Percentiles rank a stretch among this genome's conserved stretches.
These are phyloP conservation scores for Leucophenga varia DNA, from an alignment of 1,140 invertebrate species.

Conservation along the genomic window DNA sequence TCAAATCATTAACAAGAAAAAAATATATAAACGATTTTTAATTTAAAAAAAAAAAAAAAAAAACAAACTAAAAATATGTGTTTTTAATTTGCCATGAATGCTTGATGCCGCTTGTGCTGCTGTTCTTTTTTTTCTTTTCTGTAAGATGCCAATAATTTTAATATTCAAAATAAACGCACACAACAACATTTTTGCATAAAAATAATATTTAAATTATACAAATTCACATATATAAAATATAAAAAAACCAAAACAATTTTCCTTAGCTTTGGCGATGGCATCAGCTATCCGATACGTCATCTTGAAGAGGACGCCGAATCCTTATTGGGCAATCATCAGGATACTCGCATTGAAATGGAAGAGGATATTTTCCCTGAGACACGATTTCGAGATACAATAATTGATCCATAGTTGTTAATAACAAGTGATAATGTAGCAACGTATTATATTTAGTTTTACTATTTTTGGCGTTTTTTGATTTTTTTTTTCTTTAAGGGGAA, in stretches of 20 bases:
- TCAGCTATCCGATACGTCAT: slow-evolving; percentile 78
- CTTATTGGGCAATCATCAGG: slow-evolving; percentile 63
- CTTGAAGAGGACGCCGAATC: slow-evolving; percentile 81
- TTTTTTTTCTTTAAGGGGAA: no score
- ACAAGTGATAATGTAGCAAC: slow-evolving; percentile 49
- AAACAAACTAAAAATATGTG: slow-evolving; percentile 18
- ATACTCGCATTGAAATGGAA: slow-evolving; percentile 60
- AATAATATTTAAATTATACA: no score
- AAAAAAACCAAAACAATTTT: slow-evolving; percentile 25
- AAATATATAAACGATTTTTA: background rate
- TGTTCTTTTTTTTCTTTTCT: no score
- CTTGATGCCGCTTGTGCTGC: no score
- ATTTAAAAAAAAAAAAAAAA: background rate
- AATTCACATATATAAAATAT: background rate
- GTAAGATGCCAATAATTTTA: no score
- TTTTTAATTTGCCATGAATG: slow-evolving; percentile 51
- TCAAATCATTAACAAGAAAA: no score
- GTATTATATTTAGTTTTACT: slow-evolving; percentile 50
- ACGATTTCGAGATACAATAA: slow-evolving; percentile 41
- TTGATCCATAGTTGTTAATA: slow-evolving; percentile 55
- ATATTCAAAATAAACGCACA: no score
- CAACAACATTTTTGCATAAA: no score
- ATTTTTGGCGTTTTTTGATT: no score
- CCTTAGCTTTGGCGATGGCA: slow-evolving; percentile 81
- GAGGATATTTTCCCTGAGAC: slow-evolving; percentile 46